Percentiles rank a stretch among this genome's conserved stretches.
These are phyloP conservation scores for Accipiter virgatus DNA, from an alignment of 2,113 vertebrate species.

Conservation along the genomic window DNA sequence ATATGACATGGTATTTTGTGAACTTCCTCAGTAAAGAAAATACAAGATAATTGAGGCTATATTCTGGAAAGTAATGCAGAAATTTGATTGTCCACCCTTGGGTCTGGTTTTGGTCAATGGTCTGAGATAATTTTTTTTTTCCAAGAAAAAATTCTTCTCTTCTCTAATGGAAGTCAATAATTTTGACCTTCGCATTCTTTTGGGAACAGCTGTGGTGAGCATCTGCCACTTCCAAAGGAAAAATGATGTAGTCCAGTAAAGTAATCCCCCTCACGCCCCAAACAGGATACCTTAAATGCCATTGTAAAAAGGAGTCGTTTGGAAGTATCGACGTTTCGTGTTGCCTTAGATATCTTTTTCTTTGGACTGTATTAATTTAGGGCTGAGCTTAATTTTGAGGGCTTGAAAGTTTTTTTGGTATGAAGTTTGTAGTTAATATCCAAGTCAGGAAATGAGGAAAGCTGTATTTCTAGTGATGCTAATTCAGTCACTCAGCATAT, in stretches of 20 bases:
- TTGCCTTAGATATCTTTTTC: not conserved
- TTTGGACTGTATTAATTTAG: not conserved
- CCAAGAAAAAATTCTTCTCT: not conserved
- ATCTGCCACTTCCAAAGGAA: not conserved
- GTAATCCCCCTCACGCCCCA: fast-evolving
- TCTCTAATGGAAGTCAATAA: not conserved
- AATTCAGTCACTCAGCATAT: not conserved
- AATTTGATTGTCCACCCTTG: not conserved
- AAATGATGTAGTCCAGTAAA: not conserved
- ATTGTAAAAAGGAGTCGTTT: not conserved
- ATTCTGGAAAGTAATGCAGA: not conserved
- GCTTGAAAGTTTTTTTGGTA: not conserved
- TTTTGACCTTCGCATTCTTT: not conserved
- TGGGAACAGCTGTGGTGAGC: not conserved
- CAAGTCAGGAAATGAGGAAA: not conserved
- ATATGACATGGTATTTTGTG: fast-evolving
- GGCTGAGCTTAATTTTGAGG: not conserved
- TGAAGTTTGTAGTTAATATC: not conserved
- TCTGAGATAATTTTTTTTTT: not conserved
- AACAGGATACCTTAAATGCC: not conserved
- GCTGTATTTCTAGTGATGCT: not conserved
- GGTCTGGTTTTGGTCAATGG: not conserved
- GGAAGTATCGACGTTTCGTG: fast-evolving
- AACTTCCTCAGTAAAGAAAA: not conserved
- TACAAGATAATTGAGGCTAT: fast-evolving